These are phyloP conservation scores for Phenganax subtilis DNA, from an alignment of 92 coral and sea anemone species.

Conservation along the genomic window DNA sequence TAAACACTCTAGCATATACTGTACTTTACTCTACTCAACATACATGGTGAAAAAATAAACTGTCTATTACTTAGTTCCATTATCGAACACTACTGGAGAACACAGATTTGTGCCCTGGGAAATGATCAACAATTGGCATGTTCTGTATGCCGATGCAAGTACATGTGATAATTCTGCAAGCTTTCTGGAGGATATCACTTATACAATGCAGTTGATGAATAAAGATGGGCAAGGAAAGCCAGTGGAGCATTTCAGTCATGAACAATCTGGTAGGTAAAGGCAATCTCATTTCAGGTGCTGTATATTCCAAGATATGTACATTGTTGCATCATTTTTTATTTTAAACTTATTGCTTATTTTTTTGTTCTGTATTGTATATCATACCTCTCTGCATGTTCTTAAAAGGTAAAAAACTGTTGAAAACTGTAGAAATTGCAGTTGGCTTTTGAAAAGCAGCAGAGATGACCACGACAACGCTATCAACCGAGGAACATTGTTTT, in stretches of 20 bases:
- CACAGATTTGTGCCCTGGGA: conserved; percentile 70
- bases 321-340: no score
- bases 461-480: no score
- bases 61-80: conserved; percentile 45
- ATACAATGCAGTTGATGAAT: conserved; percentile 67
- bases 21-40: neutral
- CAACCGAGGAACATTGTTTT: no score
- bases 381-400: no score
- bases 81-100: conserved; percentile 53
- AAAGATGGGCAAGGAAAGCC: conserved; percentile 75
- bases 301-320: no score
- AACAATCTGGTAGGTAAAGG: conserved; percentile 61
- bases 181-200: conserved; percentile 55
- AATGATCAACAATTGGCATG: conserved; percentile 73
- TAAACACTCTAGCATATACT: neutral
- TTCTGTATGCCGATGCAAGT: conserved; percentile 69
- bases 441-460: no score
- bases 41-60: neutral
- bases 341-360: no score
- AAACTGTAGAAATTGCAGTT: no score
- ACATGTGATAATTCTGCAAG: conserved; percentile 71
- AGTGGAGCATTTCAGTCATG: conserved; percentile 75
- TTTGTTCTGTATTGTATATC: no score
- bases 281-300: neutral
- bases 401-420: no score